A percentile compares a stretch with the other conserved stretches of the same genome.
These are phyloP conservation scores for Rhodinocichla rosea DNA, from an alignment of 2,113 vertebrate species.

Conservation along the genomic window DNA sequence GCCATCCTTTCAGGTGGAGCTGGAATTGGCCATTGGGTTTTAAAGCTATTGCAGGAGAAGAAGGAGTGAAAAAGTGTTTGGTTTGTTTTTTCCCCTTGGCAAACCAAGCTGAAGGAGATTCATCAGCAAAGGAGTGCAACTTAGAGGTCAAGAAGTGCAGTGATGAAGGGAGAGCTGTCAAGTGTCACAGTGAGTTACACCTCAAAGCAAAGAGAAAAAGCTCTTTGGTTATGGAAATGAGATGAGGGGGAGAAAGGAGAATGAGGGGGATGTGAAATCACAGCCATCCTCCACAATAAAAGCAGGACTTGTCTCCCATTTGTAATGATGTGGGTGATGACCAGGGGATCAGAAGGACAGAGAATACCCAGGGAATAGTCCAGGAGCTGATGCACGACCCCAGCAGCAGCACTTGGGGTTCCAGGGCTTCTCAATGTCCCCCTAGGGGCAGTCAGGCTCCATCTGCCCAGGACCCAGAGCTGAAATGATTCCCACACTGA, in stretches of 20 bases:
- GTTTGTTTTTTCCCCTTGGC: not conserved
- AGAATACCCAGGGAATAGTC: accelerated
- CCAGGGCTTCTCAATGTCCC: not conserved
- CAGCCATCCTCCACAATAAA: not conserved
- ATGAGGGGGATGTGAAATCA: not conserved
- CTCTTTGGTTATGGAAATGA: conserved; percentile 5
- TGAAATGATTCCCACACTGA: not conserved
- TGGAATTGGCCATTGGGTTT: not conserved
- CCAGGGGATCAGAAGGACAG: not conserved
- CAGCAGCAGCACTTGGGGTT: not conserved
- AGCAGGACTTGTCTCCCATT: not conserved
- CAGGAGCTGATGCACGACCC: not conserved
- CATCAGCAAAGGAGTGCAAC: not conserved
- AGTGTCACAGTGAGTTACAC: not conserved
- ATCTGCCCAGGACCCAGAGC: not conserved
- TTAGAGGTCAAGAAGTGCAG: not conserved
- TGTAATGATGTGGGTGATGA: not conserved
- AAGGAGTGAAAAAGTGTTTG: not conserved
- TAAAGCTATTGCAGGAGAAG: not conserved
- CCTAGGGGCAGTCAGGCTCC: not conserved
- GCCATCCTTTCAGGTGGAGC: not conserved
- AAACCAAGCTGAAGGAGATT: not conserved
- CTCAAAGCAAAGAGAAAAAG: not conserved
- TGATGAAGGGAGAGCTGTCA: not conserved
- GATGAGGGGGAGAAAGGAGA: not conserved